Evolutionary conservation across 2,113 vertebrate species (phyloP), one percentile per base, ranked within the genome.

Genomic region (Monopterus albus): DNA sequence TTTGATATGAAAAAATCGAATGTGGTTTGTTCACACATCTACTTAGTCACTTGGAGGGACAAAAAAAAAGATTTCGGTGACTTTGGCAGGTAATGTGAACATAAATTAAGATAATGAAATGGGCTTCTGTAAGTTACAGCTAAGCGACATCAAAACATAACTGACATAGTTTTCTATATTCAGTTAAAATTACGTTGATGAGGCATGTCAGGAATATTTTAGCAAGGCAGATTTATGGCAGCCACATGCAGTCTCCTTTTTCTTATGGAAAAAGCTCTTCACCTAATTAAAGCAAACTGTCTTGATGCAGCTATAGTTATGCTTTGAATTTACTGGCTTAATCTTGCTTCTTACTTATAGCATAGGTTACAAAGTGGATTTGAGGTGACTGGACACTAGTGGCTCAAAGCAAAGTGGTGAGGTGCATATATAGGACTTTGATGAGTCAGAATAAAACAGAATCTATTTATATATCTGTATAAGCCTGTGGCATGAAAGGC

Each of bases 391-490:
- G 72, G 56, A 72, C 43, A 18, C 52, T 68, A 66, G 72, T 52
- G 58, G 78, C 75, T 85, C 40, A 7, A 60, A 75, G 81, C 49
- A 71, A 79, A 66, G 47, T 11, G 7, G 63, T 60, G 9, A 52
- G 43, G 60, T 72, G 74, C 73, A 76, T 50, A 83, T 87, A 79
- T 74, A 33, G 14, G 7, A 40, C 81, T 88, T 73, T 87, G 81
- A 90, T 85, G 75, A 88, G 71, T 75, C 62, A 55, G 70, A 83
- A 72, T 59, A 51, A 74, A 47, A 71, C 56, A 74, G 40, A 77
- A 82, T 82, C 62, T 86, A 77, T 85, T 82, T 81, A 84, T 83
- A 75, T 11, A 70, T 77, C 52, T 67, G 28, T 75, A 77, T 76
- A 72, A 87, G 81, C 75, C 71, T 0, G 11, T 70, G 55, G 74